phyloP scores from a whole-genome alignment of 2,888 invertebrate genomes.

The Hydropsyche betteni region DNA sequence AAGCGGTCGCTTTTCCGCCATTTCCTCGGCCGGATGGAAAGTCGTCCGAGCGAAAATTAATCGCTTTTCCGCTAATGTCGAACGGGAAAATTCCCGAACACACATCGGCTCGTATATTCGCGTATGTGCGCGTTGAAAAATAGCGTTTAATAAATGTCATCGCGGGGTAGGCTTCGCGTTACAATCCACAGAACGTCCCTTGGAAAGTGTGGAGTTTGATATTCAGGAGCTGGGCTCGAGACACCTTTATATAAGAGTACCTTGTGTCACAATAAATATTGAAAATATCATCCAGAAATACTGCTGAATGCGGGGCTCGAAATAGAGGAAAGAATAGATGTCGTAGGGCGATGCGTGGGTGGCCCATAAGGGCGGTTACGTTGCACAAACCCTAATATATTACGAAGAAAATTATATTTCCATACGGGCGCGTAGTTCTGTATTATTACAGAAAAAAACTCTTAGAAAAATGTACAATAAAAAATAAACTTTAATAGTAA shows the following conservation, averaged over 20 bases:
- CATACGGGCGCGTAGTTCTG: too few relatives aligned
- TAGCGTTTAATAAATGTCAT: slow-evolving; percentile 28
- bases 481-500: too few relatives aligned
- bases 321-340: background rate
- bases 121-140: slow-evolving; percentile 16
- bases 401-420: too few relatives aligned
- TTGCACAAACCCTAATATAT: too few relatives aligned
- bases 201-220: background rate
- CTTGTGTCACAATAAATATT: slow-evolving; percentile 34
- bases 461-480: too few relatives aligned
- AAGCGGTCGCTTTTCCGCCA: background rate
- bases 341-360: background rate
- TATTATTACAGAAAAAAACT: too few relatives aligned
- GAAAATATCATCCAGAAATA: slow-evolving; percentile 25
- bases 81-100: background rate
- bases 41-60: slow-evolving; percentile 9
- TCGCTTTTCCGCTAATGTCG: slow-evolving; percentile 4
- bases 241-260: slow-evolving; percentile 23
- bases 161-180: background rate
- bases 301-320: background rate
- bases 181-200: slow-evolving; percentile 19
- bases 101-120: background rate
- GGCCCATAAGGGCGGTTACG: background rate
- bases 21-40: background rate
- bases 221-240: background rate